phyloP scores from a whole-genome alignment of 2,113 vertebrate species.

The Pedetes capensis region DNA sequence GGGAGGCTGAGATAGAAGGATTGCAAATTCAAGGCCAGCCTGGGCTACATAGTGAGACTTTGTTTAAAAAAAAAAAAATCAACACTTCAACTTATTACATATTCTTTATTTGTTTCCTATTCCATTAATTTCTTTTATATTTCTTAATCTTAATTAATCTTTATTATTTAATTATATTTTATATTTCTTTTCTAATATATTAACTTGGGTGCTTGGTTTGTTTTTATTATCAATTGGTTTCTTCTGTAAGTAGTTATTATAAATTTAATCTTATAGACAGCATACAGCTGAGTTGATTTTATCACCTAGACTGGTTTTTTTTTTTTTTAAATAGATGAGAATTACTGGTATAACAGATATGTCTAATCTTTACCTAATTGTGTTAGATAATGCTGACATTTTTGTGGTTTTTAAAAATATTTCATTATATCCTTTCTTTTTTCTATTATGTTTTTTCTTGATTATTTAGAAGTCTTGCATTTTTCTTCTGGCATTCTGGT shows the following conservation, averaged over 20 bases:
- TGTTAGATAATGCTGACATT: neutral
- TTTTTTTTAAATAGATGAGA: neutral
- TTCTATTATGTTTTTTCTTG: neutral
- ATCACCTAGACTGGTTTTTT: neutral
- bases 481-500: neutral
- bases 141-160: neutral
- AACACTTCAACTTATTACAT: too few species aligned
- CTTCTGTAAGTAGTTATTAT: neutral
- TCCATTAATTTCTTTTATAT: neutral
- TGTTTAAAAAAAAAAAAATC: too few species aligned
- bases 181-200: neutral
- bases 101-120: neutral
- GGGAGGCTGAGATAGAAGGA: too few species aligned
- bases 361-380: neutral
- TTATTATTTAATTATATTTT: neutral
- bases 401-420: neutral
- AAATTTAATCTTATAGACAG: neutral
- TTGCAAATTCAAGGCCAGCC: too few species aligned
- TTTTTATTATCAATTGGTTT: neutral
- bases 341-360: neutral
- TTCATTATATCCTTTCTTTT: neutral
- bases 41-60: too few species aligned
- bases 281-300: neutral
- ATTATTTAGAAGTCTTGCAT: neutral
- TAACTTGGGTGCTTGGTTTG: neutral